Evolutionary conservation across 2,888 invertebrate genomes (phyloP).

Genomic region (Diadegma fenestrale): DNA sequence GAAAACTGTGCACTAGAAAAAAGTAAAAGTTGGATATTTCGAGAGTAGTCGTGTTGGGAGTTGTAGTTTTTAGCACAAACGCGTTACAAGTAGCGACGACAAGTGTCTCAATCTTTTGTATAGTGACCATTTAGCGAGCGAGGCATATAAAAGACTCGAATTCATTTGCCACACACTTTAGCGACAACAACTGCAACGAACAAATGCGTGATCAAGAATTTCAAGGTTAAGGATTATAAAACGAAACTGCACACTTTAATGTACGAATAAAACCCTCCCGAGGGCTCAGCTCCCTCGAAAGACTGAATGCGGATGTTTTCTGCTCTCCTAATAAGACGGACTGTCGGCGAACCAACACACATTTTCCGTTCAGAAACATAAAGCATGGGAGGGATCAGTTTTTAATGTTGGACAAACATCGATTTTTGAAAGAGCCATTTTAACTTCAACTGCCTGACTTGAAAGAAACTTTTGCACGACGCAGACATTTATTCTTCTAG

Average conservation of each 20-base stretch:
- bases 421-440: conserved; percentile 59
- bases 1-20: conserved; percentile 27
- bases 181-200: conserved; percentile 56
- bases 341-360: conserved; percentile 20
- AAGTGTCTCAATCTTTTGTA: conserved; percentile 8
- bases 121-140: background rate
- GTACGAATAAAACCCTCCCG: conserved; percentile 53
- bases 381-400: background rate
- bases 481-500: conserved; percentile 17
- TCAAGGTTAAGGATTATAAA: conserved; percentile 7
- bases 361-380: conserved; percentile 4
- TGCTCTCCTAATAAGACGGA: conserved; percentile 38
- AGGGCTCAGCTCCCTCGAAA: conserved; percentile 55
- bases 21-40: conserved; percentile 18
- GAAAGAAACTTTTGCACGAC: conserved; percentile 52
- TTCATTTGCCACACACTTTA: conserved; percentile 43
- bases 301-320: conserved; percentile 67
- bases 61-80: conserved; percentile 45
- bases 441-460: conserved; percentile 65
- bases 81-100: conserved; percentile 39
- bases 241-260: conserved; percentile 22
- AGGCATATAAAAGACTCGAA: background rate
- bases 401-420: conserved; percentile 10
- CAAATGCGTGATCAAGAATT: conserved; percentile 23
- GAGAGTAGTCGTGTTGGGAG: conserved; percentile 47